A percentile compares a stretch with the other conserved stretches of the same genome.
Conservation (phyloP, 2,113 vertebrate species). For the Neodon shergylaensis region DNA sequence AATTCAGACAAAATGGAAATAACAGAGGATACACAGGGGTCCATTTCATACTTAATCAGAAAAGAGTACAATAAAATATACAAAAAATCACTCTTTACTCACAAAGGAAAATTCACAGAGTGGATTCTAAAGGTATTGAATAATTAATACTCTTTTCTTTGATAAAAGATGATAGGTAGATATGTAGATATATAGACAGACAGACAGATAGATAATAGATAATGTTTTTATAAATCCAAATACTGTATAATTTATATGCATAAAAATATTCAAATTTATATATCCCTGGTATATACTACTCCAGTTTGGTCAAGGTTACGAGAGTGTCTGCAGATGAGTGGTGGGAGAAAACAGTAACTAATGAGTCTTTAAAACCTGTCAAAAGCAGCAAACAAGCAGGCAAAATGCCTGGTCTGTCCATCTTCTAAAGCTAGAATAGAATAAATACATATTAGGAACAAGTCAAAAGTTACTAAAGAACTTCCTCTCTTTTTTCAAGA, state of each 20-base stretch:
- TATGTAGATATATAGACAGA: not conserved
- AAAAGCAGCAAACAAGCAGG: not conserved
- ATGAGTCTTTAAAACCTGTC: not conserved
- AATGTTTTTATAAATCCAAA: not conserved
- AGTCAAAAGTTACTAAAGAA: not conserved
- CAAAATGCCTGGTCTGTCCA: not conserved
- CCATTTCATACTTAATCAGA: conserved; percentile 42
- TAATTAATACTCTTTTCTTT: not conserved
- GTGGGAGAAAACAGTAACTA: not conserved
- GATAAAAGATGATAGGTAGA: not conserved
- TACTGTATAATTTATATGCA: not conserved
- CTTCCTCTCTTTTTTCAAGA: not conserved
- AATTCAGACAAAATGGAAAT: not conserved
- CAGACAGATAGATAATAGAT: not conserved
- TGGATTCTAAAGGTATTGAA: not conserved
- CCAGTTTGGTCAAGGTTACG: not conserved
- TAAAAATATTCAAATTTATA: not conserved
- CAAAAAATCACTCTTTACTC: not conserved
- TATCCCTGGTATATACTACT: not conserved
- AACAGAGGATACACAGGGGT: not conserved
- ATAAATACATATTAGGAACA: not conserved
- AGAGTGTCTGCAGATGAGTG: not conserved
- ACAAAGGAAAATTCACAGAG: conserved; percentile 11
- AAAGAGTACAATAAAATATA: not conserved
- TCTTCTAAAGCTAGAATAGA: not conserved